Percentiles rank a stretch among this genome's conserved stretches.
Evolutionary conservation across 2,797 vertebrate genomes (phyloP).

Genomic region (Gallirallus australis): DNA sequence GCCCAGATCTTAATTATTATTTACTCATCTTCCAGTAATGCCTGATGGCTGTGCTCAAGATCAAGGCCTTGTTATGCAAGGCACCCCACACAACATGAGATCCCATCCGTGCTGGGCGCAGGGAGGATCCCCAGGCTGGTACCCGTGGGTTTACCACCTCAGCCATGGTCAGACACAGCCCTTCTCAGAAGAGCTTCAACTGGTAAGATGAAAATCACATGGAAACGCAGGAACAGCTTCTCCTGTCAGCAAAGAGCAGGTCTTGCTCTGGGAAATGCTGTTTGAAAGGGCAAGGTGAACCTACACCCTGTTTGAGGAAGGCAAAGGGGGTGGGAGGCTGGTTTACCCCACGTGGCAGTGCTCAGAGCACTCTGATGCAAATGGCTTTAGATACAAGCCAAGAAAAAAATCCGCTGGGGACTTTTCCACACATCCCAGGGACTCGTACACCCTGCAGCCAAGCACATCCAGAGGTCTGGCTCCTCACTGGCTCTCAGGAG

Average conservation of each 20-base stretch:
- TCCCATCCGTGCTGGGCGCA: background rate
- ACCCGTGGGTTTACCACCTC: background rate
- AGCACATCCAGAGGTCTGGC: accelerated
- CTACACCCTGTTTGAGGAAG: background rate
- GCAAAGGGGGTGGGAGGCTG: background rate
- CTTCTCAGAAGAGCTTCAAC: background rate
- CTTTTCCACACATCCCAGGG: background rate
- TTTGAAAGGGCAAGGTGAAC: background rate
- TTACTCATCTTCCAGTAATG: background rate
- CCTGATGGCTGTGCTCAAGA: slow-evolving; percentile 4
- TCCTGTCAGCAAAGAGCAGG: background rate
- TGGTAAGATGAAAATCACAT: background rate
- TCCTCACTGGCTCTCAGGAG: background rate
- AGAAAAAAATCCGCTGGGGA: background rate
- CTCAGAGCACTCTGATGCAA: background rate
- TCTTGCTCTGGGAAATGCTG: background rate
- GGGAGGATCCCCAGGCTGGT: background rate
- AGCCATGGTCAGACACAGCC: background rate
- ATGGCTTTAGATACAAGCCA: background rate
- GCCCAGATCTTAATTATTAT: slow-evolving; percentile 50
- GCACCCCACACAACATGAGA: slow-evolving; percentile 16
- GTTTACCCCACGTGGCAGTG: background rate
- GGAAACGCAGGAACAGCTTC: background rate
- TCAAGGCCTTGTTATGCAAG: slow-evolving; percentile 40
- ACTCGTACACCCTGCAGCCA: background rate